Base-by-base conservation (phyloP, 2,797 vertebrate genomes). In the Microctenopoma stevenorrisi region DNA sequence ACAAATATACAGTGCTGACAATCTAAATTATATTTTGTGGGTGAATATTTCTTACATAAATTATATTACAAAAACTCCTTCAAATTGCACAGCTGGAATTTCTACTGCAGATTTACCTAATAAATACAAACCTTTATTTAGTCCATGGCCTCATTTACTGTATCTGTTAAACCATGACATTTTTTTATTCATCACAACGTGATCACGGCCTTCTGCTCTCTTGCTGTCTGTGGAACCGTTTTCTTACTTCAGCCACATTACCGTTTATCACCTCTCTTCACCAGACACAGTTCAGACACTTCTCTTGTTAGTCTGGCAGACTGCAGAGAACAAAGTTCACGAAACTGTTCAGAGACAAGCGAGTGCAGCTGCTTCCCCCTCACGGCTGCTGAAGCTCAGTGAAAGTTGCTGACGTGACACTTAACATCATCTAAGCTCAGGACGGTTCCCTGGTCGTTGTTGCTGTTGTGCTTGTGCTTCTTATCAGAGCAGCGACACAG, bases 351-450 rank as follows among this genome's bases (percentile, higher is more conserved):
- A 16, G 57, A 72, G 61, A 48, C 47, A 10, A 61, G 56, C 65
- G 62, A 48, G 25, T 46, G 64, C 48, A n/a, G 60, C 40, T 14
- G 38, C 53, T 49, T 51, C 50, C n/a, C 44, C 50, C 60, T 61
- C 59, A 1, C 4, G 4, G 58, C 68, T 12, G 64, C 67, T 25
- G 61, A 59, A 26, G 76, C 56, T 77, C 88, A 95, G 68, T 93
- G 94, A 76, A 94, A 95, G 88, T 94, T 94, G 91, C 96, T 96
- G 88, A 98, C 97, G 16, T 99, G 98, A 92, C 97, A 97, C 74
- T 98, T 98, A 85, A 99, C 96, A 18, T 99, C 96, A 0, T 98
- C 97, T 90, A 98, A 92, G 89, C 96, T 97, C 78, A 98, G 94
- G 0, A 96, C 95, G 0, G 96, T 95, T 7, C 96, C 96, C 79